Evolutionary conservation across 2,888 invertebrate genomes (phyloP).

Genomic region (Drosophila austrosaltans): DNA sequence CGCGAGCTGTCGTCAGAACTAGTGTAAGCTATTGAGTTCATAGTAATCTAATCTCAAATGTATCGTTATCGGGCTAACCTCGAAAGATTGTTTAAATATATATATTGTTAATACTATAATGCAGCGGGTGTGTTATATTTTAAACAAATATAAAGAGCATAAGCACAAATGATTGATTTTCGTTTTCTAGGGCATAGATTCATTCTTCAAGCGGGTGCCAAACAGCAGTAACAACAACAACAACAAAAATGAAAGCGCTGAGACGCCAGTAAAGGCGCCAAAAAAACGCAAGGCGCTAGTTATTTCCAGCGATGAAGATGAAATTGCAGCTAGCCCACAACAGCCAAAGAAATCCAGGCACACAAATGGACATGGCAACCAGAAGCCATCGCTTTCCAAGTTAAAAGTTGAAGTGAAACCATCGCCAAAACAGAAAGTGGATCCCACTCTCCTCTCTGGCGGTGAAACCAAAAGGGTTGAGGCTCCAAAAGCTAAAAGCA

Average conservation of each 20-base stretch:
- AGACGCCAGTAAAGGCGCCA: conserved; percentile 68
- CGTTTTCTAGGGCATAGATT: conserved; percentile 70
- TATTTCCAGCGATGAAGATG: conserved; percentile 85
- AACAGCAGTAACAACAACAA: conserved; percentile 44
- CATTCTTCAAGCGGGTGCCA: conserved; percentile 67
- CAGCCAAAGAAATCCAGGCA: conserved; percentile 83
- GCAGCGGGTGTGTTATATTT: conserved; percentile 4
- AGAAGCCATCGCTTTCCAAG: conserved; percentile 70
- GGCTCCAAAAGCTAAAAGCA: conserved; percentile 75
- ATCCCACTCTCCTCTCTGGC: conserved; percentile 86
- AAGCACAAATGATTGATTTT: not conserved
- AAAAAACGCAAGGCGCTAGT: conserved; percentile 82
- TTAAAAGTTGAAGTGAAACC: conserved; percentile 45
- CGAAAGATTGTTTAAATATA: not conserved
- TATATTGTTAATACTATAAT: not conserved
- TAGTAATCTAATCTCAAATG: no score
- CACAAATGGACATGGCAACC: conserved; percentile 37
- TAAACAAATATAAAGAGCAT: not conserved
- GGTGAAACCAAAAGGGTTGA: conserved; percentile 86
- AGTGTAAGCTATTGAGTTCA: no score
- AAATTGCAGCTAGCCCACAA: conserved; percentile 85
- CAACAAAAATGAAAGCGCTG: conserved; percentile 20
- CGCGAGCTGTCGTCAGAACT: no score
- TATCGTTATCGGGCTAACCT: conserved; percentile 1
- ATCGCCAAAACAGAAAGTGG: conserved; percentile 82